Evolutionary conservation across 37 sponge, comb jelly and placozoan species (phyloP).

Genomic region (Corticium candelabrum): DNA sequence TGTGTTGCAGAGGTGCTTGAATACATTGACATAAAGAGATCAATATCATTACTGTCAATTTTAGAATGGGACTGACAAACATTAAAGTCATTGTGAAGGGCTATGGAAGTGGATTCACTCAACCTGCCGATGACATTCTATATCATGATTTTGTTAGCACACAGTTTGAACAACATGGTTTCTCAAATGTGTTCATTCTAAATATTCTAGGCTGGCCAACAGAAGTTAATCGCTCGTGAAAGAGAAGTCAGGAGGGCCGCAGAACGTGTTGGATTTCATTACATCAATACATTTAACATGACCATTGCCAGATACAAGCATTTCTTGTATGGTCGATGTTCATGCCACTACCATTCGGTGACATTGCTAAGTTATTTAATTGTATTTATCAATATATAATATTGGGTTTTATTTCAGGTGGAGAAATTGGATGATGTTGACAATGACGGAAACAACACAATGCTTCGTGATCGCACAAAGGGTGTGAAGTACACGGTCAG

Average conservation of each 20-base stretch:
- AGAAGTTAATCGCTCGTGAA: not conserved
- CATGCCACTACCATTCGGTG: constrained; percentile 26
- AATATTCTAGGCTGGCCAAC: constrained; percentile 7
- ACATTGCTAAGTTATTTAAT: no score
- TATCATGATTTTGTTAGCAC: constrained; percentile 7
- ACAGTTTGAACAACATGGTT: no score
- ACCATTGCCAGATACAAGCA: constrained; percentile 23
- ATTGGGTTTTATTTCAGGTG: no score
- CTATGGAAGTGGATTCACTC: constrained; percentile 19
- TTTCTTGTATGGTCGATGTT: constrained; percentile 20
- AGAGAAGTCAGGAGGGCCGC: not conserved
- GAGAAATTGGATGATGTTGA: no score
- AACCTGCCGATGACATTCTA: constrained; percentile 15
- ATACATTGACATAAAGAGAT: not conserved
- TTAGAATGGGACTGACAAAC: not conserved
- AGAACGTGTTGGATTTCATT: not conserved
- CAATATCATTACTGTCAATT: not conserved
- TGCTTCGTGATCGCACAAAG: no score
- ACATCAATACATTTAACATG: constrained; percentile 21
- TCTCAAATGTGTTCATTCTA: not conserved
- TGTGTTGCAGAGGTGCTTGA: not conserved
- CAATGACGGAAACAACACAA: no score
- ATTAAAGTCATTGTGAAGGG: constrained; percentile 23
- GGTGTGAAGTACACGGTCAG: no score
- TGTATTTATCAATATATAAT: no score